A percentile compares a stretch with the other conserved stretches of the same genome.
These are phyloP conservation scores for Toxonevra muliebris DNA, from an alignment of 2,888 invertebrate species.

Conservation along the genomic window DNA sequence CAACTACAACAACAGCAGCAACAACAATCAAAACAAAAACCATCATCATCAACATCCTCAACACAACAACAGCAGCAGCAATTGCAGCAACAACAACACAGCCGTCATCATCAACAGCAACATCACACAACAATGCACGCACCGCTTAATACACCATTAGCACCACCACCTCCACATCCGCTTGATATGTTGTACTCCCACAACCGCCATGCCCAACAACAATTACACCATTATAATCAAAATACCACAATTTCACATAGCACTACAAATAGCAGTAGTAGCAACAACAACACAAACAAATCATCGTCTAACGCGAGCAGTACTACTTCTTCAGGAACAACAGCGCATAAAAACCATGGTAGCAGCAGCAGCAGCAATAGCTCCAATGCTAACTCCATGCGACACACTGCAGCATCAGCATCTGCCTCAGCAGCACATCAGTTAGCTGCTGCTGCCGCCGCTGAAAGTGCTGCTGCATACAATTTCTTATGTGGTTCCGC, in stretches of 20 bases:
- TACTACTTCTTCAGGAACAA: slow-evolving; percentile 18
- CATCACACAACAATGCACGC: slow-evolving; percentile 30
- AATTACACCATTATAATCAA: slow-evolving; percentile 43
- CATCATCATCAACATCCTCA: slow-evolving; percentile 20
- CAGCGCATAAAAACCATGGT: slow-evolving; percentile 30
- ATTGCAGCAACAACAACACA: slow-evolving; percentile 39
- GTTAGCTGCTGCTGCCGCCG: slow-evolving; percentile 58
- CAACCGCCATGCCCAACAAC: slow-evolving; percentile 48
- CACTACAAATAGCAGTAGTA: slow-evolving; percentile 42
- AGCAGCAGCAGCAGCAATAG: slow-evolving; percentile 7
- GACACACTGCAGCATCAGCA: slow-evolving; percentile 19
- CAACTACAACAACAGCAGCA: slow-evolving; percentile 47
- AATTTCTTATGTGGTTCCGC: slow-evolving; percentile 45
- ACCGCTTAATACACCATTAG: slow-evolving; percentile 40
- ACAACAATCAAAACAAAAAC: slow-evolving; percentile 31
- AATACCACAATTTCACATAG: slow-evolving; percentile 41
- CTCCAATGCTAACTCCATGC: slow-evolving; percentile 6
- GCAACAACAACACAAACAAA: slow-evolving; percentile 39
- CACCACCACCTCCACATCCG: slow-evolving; percentile 49
- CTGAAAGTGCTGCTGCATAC: slow-evolving; percentile 56
- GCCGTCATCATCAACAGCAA: slow-evolving; percentile 30
- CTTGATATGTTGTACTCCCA: slow-evolving; percentile 65
- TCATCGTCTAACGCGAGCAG: slow-evolving; percentile 27
- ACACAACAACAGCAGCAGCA: slow-evolving; percentile 33
- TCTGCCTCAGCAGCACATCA: slow-evolving; percentile 54